Evolutionary conservation across 1,140 invertebrate species (phyloP).

Genomic region (Calephelis nemesis): DNA sequence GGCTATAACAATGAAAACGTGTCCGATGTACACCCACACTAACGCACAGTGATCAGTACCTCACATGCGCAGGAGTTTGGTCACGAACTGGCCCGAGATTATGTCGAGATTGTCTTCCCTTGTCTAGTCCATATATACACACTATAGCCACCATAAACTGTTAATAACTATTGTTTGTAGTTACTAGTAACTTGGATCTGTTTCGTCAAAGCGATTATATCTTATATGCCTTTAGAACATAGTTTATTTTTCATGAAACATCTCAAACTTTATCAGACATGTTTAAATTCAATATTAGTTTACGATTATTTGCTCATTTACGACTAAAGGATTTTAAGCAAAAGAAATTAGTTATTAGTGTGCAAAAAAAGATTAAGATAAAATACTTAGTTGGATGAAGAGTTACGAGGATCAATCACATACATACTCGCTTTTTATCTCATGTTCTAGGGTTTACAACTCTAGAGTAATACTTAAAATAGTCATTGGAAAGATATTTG

Average conservation of each 20-base stretch:
- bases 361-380: no score
- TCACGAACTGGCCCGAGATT: conserved; percentile 61
- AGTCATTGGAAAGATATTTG: no score
- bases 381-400: no score
- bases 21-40: conserved; percentile 40
- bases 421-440: no score
- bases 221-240: not conserved
- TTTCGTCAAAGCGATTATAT: conserved; percentile 4
- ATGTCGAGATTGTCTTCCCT: conserved; percentile 60
- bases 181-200: conserved; percentile 5
- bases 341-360: not conserved
- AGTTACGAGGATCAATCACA: no score
- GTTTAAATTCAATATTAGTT: conserved; percentile 13
- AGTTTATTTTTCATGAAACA: conserved; percentile 2
- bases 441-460: no score
- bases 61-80: conserved; percentile 54
- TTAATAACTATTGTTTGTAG: conserved; percentile 24
- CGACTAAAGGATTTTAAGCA: conserved; percentile 8
- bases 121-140: conserved; percentile 21
- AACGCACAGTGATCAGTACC: conserved; percentile 30
- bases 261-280: not conserved
- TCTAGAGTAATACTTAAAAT: no score
- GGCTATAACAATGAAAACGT: conserved; percentile 48
- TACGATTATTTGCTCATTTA: conserved; percentile 16
- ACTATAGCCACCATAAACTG: conserved; percentile 15